These are phyloP conservation scores for Rhabdomys pumilio DNA, from an alignment of 2,797 vertebrate species.

Conservation along the genomic window DNA sequence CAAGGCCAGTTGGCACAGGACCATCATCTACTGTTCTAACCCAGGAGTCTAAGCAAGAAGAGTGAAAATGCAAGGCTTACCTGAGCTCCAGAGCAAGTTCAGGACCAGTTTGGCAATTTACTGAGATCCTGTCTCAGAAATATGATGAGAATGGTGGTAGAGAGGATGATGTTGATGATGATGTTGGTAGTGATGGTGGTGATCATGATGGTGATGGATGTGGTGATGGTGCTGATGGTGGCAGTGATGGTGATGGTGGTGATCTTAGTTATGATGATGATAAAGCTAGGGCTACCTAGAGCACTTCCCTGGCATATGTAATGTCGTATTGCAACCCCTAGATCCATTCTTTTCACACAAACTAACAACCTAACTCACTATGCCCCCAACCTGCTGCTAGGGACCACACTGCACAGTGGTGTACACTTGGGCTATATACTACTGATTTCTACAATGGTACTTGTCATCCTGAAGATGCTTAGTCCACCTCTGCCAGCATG, in stretches of 20 bases:
- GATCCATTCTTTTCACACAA: background rate
- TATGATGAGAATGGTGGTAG: background rate
- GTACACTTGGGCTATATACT: background rate
- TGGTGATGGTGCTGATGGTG: background rate
- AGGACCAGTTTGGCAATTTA: background rate
- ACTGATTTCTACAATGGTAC: background rate
- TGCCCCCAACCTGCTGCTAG: background rate
- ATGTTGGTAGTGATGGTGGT: accelerated
- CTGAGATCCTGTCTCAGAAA: background rate
- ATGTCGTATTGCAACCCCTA: background rate
- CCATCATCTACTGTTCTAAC: background rate
- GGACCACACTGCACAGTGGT: background rate
- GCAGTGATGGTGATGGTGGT: background rate
- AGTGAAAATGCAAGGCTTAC: background rate
- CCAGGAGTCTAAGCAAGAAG: background rate
- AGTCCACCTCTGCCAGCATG: background rate
- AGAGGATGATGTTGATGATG: accelerated
- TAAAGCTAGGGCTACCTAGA: background rate
- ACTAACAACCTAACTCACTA: background rate
- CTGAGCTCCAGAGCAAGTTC: background rate
- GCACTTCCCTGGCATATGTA: background rate
- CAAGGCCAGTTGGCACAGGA: background rate
- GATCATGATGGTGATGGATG: background rate
- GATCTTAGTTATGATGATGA: background rate
- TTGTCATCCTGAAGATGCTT: background rate